Conservation (phyloP, 2,797 vertebrate species). For the Pempheris klunzingeri region DNA sequence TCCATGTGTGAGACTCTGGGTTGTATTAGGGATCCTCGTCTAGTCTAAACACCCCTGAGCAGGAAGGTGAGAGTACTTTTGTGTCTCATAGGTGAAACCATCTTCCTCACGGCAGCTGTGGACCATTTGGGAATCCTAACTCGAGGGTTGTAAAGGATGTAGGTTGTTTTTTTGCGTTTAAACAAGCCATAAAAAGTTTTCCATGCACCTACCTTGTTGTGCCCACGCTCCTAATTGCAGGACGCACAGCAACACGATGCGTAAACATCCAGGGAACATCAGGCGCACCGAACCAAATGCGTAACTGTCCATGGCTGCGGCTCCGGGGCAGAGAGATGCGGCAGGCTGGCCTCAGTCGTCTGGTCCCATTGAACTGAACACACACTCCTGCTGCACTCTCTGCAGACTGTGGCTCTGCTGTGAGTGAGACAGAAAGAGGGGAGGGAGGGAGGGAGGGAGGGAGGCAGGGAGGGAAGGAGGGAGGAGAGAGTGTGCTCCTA, state of each 20-base stretch:
- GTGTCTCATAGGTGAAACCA: not conserved
- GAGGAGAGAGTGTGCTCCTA: not conserved
- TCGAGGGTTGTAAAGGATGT: not conserved
- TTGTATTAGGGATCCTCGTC: not conserved
- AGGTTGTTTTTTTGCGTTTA: too few species aligned
- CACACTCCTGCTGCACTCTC: too few species aligned
- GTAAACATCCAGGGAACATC: conserved; percentile 50
- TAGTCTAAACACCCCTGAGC: not conserved
- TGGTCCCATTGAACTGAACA: conserved; percentile 68
- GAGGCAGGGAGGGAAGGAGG: conserved; percentile 21
- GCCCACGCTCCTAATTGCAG: conserved; percentile 38
- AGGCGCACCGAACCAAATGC: conserved; percentile 30
- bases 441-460: not conserved
- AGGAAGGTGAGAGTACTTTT: not conserved
- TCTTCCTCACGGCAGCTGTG: not conserved
- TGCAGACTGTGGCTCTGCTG: conserved; percentile 8
- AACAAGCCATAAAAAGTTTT: not conserved
- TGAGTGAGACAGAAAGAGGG: not conserved
- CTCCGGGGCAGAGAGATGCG: conserved; percentile 13
- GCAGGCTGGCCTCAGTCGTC: conserved; percentile 36
- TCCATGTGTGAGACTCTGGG: fast-evolving
- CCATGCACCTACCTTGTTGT: conserved; percentile 73
- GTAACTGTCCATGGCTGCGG: conserved; percentile 65
- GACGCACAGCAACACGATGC: conserved; percentile 64
- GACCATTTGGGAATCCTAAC: not conserved